These are phyloP conservation scores for Clavelina lepadiformis DNA, from an alignment of 23 tunicate genomes.

Conservation along the genomic window DNA sequence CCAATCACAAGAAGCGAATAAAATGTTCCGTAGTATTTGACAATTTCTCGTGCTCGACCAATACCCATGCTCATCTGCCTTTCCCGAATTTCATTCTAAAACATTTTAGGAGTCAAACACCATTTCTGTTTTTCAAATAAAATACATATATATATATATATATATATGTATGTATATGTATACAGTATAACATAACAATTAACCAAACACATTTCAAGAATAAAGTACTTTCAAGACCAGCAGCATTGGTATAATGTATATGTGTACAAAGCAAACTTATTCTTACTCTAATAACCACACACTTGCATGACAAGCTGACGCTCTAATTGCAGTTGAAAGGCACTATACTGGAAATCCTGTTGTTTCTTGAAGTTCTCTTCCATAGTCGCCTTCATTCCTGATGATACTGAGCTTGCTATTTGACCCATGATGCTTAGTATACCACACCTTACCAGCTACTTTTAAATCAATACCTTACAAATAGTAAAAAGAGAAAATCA, in stretches of 20 bases:
- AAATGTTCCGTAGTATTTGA: constrained; percentile 66
- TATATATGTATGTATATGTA: no score
- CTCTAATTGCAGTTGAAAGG: constrained; percentile 68
- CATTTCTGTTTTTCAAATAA: not conserved
- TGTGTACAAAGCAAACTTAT: no score
- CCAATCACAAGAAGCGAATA: constrained; percentile 36
- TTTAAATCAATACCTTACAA: no score
- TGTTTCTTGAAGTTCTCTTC: constrained; percentile 78
- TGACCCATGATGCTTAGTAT: no score
- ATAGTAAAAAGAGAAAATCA: no score
- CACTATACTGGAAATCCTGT: constrained; percentile 48
- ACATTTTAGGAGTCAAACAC: not conserved
- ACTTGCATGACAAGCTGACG: constrained; percentile 82
- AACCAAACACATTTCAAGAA: no score
- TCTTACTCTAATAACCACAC: no score
- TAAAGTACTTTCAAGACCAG: no score
- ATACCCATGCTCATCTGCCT: constrained; percentile 71
- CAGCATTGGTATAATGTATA: no score
- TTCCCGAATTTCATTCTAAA: constrained; percentile 89
- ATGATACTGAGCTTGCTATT: constrained; percentile 47
- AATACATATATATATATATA: no score
- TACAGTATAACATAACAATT: no score
- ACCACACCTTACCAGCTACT: no score
- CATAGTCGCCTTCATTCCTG: constrained; percentile 76
- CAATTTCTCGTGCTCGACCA: constrained; percentile 63